Evolutionary conservation across 2,888 invertebrate species (phyloP), one percentile per base, ranked within the genome.

Genomic region (Empis livida): DNA sequence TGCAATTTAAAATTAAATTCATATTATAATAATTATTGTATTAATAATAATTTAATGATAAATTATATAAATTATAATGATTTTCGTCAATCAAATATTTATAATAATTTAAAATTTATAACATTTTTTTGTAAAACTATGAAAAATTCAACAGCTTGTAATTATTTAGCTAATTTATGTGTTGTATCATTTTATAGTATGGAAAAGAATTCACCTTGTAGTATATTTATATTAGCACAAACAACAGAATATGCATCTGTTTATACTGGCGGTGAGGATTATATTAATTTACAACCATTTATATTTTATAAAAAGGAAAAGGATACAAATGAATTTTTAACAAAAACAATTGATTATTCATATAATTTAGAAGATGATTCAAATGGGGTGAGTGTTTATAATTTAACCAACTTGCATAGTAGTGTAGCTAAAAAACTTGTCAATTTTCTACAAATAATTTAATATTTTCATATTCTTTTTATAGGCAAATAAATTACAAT

Each of bases 131-230:
- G 70, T 17, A 55, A 65, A 52, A 54, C 60, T 0, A 50, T 73
- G 37, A 58, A 71, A 59, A 70, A 70, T 55, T 62, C 63, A 45
- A 74, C 71, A 14, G 76, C 80, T 10, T 84, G 84, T 57, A 78
- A 82, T 63, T 70, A 76, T 50, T 64, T 85, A 49, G 78, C 79
- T 2, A 83, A 84, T 63, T 71, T 83, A 63, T 84, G 84, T 57
- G 70, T 76, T 1, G 61, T 82, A 47, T 74, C 74, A 9, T 65
- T 77, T 49, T 78, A 72, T 56, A 66, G 70, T 14, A 70, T 74
- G 53, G 71, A 71, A 14, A 66, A 70, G 49, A 65, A 69, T 48
- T 71, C 71, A 6, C 73, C 75, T 0, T 75, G 75, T 51, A 63
- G 62, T 32, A 51, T 63, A 14, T 68, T 70, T 50, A 50, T 65